Evolutionary conservation across 2,797 vertebrate species (phyloP).

Genomic region (Rachycentron canadum): DNA sequence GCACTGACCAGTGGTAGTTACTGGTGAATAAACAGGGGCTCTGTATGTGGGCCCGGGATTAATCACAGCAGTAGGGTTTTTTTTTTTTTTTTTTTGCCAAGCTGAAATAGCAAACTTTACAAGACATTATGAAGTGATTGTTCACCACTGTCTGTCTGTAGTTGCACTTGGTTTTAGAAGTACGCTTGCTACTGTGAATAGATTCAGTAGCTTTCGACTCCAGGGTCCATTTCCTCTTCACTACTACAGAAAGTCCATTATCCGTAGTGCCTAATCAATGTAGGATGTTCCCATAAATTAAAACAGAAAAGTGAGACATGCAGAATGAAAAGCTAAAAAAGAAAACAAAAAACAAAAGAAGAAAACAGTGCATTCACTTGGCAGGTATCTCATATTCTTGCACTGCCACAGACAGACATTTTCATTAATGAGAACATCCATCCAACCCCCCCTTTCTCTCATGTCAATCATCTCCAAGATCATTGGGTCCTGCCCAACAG

Average conservation of each 20-base stretch:
- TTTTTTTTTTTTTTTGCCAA: constrained; percentile 52
- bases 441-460: neutral
- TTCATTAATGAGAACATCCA: constrained; percentile 19
- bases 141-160: constrained; percentile 28
- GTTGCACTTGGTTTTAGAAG: constrained; percentile 56
- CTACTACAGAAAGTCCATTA: constrained; percentile 46
- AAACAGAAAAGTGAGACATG: constrained; percentile 79
- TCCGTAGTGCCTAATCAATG: constrained; percentile 68
- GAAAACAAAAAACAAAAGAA: constrained; percentile 46
- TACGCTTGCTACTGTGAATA: constrained; percentile 10
- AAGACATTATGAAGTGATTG: constrained; percentile 26
- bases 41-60: constrained; percentile 47
- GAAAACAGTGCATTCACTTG: constrained; percentile 40
- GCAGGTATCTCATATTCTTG: constrained; percentile 46
- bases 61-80: constrained; percentile 60
- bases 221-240: constrained; percentile 10
- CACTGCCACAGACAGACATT: constrained; percentile 32
- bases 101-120: constrained; percentile 57
- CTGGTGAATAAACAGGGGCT: constrained; percentile 29
- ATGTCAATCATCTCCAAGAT: constrained; percentile 21
- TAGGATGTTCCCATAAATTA: constrained; percentile 66
- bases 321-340: constrained; percentile 73
- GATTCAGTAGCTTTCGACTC: constrained; percentile 30
- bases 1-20: constrained; percentile 45
- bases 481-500: constrained; percentile 77